These are phyloP conservation scores for Dunckerocampus dactyliophorus DNA, from an alignment of 2,113 vertebrate genomes.

Conservation along the genomic window DNA sequence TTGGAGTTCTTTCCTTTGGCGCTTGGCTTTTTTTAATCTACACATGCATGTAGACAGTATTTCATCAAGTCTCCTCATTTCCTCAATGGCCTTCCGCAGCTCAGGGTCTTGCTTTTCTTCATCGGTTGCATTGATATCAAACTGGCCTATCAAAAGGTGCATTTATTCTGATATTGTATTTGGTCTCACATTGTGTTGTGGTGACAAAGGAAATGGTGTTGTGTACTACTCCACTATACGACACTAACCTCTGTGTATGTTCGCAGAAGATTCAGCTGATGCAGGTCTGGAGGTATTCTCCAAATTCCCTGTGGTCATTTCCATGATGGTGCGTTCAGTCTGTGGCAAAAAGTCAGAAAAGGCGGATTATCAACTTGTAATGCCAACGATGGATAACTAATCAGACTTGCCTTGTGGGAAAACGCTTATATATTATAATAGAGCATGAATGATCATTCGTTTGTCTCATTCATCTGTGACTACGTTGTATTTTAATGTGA, in stretches of 20 bases:
- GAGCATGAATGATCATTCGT: no score
- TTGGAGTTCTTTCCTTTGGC: slow-evolving; percentile 76
- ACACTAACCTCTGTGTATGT: slow-evolving; percentile 34
- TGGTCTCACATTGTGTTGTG: no score
- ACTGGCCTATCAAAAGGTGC: slow-evolving; percentile 16
- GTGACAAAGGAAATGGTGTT: no score
- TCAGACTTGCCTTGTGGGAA: no score
- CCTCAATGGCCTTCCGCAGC: slow-evolving; percentile 74
- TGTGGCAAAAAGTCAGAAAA: no score
- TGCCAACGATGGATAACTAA: no score
- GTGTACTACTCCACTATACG: background rate
- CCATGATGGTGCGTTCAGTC: slow-evolving; percentile 63
- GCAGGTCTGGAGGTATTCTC: slow-evolving; percentile 78
- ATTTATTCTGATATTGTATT: background rate
- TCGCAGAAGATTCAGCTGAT: slow-evolving; percentile 49
- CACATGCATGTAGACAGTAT: slow-evolving; percentile 68
- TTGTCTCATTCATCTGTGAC: no score
- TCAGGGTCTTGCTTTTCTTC: slow-evolving; percentile 56
- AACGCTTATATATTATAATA: no score
- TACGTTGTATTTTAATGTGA: no score
- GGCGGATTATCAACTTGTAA: no score
- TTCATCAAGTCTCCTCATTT: slow-evolving; percentile 82
- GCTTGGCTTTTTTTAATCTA: slow-evolving; percentile 78
- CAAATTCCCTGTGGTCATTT: slow-evolving; percentile 74
- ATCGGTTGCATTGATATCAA: slow-evolving; percentile 37